phyloP scores from a whole-genome alignment of 2,797 vertebrate species.

The Falco peregrinus region DNA sequence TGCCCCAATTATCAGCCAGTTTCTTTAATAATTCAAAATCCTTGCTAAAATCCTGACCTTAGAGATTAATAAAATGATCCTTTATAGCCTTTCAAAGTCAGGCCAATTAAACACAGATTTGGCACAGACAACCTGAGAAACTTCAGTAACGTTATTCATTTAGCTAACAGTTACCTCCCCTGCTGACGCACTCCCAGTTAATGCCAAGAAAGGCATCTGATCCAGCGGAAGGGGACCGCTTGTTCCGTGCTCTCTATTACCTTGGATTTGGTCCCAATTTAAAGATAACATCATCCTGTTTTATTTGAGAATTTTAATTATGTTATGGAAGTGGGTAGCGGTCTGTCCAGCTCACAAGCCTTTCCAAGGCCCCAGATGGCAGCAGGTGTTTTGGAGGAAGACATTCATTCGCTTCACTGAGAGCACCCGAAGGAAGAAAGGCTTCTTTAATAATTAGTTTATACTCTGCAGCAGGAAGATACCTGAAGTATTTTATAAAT shows the following conservation, averaged over 20 bases:
- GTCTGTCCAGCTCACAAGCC: not conserved
- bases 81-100: conserved; percentile 45
- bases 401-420: rapidly evolving
- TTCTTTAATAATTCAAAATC: conserved; percentile 62
- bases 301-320: conserved; percentile 32
- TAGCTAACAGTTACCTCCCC: conserved; percentile 58
- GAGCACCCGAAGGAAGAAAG: not conserved
- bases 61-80: conserved; percentile 56
- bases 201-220: conserved; percentile 65
- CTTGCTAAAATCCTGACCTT: conserved; percentile 47
- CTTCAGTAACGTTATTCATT: conserved; percentile 38
- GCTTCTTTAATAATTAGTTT: not conserved
- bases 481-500: not conserved
- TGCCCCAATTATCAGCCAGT: conserved; percentile 16
- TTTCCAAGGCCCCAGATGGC: rapidly evolving
- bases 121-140: conserved; percentile 49
- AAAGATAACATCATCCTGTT: conserved; percentile 18
- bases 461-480: not conserved
- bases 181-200: conserved; percentile 59
- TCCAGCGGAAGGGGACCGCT: conserved; percentile 24
- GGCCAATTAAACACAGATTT: conserved; percentile 57
- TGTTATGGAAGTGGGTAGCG: not conserved
- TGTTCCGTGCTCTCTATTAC: conserved; percentile 10
- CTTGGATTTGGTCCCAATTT: conserved; percentile 37
- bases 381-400: not conserved